Conservation (phyloP, 2,888 invertebrate species). For the Cataglyphis livida region DNA sequence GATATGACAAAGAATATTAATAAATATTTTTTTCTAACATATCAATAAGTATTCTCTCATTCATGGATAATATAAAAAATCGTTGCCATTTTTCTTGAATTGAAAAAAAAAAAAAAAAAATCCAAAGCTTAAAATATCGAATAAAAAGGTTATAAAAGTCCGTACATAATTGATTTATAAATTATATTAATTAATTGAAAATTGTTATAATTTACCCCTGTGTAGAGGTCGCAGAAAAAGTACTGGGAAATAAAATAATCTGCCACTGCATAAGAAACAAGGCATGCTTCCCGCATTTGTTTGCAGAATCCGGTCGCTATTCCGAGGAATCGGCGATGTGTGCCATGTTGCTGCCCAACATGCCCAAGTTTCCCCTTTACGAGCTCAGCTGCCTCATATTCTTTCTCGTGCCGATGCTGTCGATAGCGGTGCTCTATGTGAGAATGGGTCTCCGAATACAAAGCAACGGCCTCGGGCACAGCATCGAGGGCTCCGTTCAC, state of each 20-base stretch:
- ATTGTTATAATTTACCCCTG: background rate
- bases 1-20: background rate
- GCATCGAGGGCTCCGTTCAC: conserved; percentile 90
- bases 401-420: conserved; percentile 90
- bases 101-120: too few species aligned
- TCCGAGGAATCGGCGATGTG: conserved; percentile 93
- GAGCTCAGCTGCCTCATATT: conserved; percentile 93
- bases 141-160: too few species aligned
- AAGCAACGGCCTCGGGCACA: conserved; percentile 76
- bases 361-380: conserved; percentile 89
- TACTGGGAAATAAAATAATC: background rate
- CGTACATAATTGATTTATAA: too few species aligned
- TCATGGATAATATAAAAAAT: background rate
- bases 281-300: conserved; percentile 18
- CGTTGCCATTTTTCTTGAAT: background rate
- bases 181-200: background rate
- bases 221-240: background rate
- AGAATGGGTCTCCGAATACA: conserved; percentile 91
- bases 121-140: background rate
- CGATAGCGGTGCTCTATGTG: conserved; percentile 92
- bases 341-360: conserved; percentile 87
- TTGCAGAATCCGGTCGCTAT: conserved; percentile 84
- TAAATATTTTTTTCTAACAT: background rate
- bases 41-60: background rate
- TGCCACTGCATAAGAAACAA: background rate